phyloP scores from a whole-genome alignment of 2,113 vertebrate species.

The Muscicapa adusta region DNA sequence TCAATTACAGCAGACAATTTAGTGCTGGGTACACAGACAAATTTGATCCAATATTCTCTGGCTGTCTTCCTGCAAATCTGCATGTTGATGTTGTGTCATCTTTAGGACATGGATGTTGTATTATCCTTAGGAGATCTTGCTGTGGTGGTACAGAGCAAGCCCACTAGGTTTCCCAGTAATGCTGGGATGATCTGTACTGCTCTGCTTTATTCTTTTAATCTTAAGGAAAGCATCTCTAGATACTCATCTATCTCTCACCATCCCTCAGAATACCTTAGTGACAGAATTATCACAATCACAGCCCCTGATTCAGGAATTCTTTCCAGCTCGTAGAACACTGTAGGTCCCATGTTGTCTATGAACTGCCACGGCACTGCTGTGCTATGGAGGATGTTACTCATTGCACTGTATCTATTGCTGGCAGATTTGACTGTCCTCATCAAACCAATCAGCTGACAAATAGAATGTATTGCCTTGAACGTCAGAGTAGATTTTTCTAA shows the following conservation, averaged over 20 bases:
- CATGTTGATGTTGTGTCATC: background rate
- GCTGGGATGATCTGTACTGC: background rate
- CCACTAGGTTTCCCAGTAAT: background rate
- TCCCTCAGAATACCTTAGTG: background rate
- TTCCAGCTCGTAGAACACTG: background rate
- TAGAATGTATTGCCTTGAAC: constrained; percentile 36
- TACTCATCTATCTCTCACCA: background rate
- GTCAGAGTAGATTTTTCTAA: constrained; percentile 59
- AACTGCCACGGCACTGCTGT: background rate
- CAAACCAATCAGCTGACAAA: constrained; percentile 26
- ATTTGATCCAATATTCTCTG: background rate
- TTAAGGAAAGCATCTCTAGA: background rate
- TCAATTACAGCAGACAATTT: background rate
- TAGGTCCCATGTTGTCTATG: background rate
- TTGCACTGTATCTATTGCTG: background rate
- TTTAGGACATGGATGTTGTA: background rate
- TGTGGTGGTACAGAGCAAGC: background rate
- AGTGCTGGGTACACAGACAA: background rate
- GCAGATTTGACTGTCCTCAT: background rate
- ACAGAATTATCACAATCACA: background rate
- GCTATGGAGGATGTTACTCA: background rate
- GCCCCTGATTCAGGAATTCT: background rate
- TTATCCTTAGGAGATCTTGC: background rate
- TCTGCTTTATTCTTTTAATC: background rate
- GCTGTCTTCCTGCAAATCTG: background rate